These are phyloP conservation scores for Lepus europaeus DNA, from an alignment of 2,113 vertebrate genomes.

Conservation along the genomic window DNA sequence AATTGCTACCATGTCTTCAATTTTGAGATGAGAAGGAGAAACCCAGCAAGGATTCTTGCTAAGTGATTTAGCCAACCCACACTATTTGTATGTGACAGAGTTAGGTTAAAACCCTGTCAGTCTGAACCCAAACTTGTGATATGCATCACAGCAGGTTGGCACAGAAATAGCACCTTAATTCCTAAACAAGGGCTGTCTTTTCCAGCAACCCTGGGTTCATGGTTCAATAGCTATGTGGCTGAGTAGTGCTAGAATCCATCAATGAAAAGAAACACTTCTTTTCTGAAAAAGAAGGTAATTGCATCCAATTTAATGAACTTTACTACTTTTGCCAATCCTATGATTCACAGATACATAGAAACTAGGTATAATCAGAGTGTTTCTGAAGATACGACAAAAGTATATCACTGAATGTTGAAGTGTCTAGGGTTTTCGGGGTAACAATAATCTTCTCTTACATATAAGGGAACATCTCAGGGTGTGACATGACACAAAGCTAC, in stretches of 20 bases:
- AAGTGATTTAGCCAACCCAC: neutral
- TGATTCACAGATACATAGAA: neutral
- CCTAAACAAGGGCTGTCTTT: slow-evolving; percentile 24
- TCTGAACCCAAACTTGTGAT: neutral
- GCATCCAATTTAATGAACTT: neutral
- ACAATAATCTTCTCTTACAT: slow-evolving; percentile 32
- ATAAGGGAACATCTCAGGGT: slow-evolving; percentile 20
- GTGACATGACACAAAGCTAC: slow-evolving; percentile 1
- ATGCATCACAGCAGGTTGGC: neutral
- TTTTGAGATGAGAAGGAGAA: slow-evolving; percentile 17
- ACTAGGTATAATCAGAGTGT: neutral
- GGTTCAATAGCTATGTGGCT: neutral
- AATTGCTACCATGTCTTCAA: neutral
- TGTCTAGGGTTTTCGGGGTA: slow-evolving; percentile 56
- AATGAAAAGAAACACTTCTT: neutral
- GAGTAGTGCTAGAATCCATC: neutral
- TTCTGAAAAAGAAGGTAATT: neutral
- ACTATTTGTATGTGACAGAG: neutral
- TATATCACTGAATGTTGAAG: neutral
- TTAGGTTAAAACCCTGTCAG: neutral
- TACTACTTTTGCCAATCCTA: neutral
- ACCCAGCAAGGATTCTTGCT: neutral
- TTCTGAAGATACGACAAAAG: slow-evolving; percentile 4
- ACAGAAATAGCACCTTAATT: neutral
- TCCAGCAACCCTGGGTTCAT: neutral